A percentile compares a stretch with the other conserved stretches of the same genome.
phyloP scores from a whole-genome alignment of 2,888 invertebrate genomes.

The Gonocerus acuteangulatus region DNA sequence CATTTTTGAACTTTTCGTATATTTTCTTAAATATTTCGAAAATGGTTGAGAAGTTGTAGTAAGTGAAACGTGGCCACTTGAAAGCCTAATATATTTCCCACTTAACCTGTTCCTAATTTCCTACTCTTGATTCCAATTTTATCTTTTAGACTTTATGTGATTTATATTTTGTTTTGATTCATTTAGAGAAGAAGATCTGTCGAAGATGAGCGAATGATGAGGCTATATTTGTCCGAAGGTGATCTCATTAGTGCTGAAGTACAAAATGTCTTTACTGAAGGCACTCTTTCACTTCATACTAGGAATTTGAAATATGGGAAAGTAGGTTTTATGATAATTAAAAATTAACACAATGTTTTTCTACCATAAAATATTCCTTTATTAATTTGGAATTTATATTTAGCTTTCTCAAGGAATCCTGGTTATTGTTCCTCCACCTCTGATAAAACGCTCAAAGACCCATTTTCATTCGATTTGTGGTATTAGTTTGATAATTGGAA shows the following conservation, averaged over 20 bases:
- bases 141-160: no score
- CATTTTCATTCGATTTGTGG: constrained; percentile 94
- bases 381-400: no score
- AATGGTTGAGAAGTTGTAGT: no score
- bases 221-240: constrained; percentile 82
- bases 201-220: constrained; percentile 97
- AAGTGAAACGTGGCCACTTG: no score
- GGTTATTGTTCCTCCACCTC: constrained; percentile 81
- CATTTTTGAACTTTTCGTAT: no score
- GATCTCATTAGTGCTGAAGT: constrained; percentile 98
- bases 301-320: constrained; percentile 96
- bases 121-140: no score
- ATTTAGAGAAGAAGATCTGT: constrained; percentile 73
- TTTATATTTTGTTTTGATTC: no score
- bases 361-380: no score
- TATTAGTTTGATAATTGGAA: constrained; percentile 85
- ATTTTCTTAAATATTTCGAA: no score
- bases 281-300: constrained; percentile 86
- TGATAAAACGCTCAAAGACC: constrained; percentile 86
- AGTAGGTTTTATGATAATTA: constrained; percentile 49
- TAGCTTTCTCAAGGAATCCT: constrained; percentile 79
- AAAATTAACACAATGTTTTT: no score
- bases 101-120: no score
- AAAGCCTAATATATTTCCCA: no score
- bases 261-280: constrained; percentile 82